Base-by-base conservation (phyloP, 2,797 vertebrate species). In the Limnodromus scolopaceus region DNA sequence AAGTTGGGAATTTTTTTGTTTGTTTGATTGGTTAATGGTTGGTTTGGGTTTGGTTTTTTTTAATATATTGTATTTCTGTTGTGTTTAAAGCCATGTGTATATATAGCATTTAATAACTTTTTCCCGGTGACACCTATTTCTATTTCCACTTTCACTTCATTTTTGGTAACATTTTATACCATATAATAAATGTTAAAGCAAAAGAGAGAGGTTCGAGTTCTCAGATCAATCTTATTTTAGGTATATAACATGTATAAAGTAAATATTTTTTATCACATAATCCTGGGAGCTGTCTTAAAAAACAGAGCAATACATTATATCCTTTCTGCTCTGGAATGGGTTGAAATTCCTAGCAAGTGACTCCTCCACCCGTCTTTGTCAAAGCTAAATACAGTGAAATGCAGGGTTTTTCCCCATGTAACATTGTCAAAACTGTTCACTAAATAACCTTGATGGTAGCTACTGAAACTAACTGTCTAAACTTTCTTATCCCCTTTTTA, bases 401-500 rank as follows among this genome's bases (percentile, higher is more conserved):
- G 17, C 39, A 82, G 65, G 79, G 43, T 71, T 77, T n/a, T 93
- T 87, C 38, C 25, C 36, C 38, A 20, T 65, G 38, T 80, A 75
- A 74, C 63, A 65, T 75, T 3, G 0, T 75, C 28, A 76, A 90
- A 63, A 84, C 71, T 95, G 51, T 81, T 94, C 66, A 68, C 49
- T 85, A 84, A 94, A 79, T 69, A 74, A 64, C 24, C 46, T 77
- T 91, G 34, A 74, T 74, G 70, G 81, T 51, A 96, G 34, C 38
- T 83, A 55, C 63, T 78, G 5, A 4, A 85, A 95, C 32, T 82
- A 85, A 74, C 77, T 93, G 58, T 51, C 79, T 84, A 66, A 95
- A 93, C 6, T 61, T 87, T 87, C 61, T 92, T 86, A 58, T 49
- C 30, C 45, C 24, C 10, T n/a, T 95, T 90, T 95, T 77, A 94